These are phyloP conservation scores for Lophochroa leadbeateri DNA, from an alignment of 2,113 vertebrate species.

Conservation along the genomic window DNA sequence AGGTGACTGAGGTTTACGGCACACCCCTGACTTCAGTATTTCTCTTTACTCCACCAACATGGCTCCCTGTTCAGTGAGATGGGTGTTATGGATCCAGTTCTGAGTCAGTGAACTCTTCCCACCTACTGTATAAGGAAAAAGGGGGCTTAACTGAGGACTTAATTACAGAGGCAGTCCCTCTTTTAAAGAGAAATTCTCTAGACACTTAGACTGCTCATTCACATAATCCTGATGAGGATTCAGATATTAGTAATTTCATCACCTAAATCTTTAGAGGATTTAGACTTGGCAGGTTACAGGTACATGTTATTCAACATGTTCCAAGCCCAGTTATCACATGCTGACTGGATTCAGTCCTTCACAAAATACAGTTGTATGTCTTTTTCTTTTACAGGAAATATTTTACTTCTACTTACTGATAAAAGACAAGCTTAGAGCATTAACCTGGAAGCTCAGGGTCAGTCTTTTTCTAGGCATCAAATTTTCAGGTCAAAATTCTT, in stretches of 20 bases:
- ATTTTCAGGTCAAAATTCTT: background rate
- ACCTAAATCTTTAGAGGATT: background rate
- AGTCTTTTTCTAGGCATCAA: background rate
- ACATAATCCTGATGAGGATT: background rate
- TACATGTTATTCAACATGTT: background rate
- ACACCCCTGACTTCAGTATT: background rate
- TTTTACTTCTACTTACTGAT: background rate
- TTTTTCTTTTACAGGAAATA: background rate
- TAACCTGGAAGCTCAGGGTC: background rate
- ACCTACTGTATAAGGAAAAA: background rate
- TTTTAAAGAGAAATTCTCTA: background rate
- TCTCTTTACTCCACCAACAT: background rate
- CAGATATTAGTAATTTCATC: background rate
- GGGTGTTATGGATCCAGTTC: background rate
- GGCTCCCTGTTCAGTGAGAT: background rate
- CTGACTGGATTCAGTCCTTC: background rate
- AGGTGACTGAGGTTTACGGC: background rate
- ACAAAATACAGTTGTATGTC: background rate
- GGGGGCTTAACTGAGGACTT: background rate
- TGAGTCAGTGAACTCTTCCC: background rate
- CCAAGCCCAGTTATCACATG: background rate
- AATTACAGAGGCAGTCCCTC: background rate
- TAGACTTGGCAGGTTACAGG: background rate
- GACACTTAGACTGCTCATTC: background rate
- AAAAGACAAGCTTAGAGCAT: background rate